Conservation (phyloP, 2,888 invertebrate genomes). For the Candidula unifasciata region DNA sequence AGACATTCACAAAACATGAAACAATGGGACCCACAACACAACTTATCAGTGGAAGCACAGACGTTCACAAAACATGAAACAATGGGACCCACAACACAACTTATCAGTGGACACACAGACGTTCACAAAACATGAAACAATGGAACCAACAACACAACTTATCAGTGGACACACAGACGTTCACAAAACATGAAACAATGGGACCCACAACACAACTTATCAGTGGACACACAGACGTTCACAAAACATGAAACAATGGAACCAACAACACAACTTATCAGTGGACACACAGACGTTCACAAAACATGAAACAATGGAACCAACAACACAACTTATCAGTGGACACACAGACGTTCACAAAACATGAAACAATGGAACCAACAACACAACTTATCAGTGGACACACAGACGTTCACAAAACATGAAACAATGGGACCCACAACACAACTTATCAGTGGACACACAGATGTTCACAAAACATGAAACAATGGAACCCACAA, state of each 20-base stretch:
- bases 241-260: conserved; percentile 92
- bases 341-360: too few species aligned
- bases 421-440: conserved; percentile 84
- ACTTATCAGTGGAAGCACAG: too few species aligned
- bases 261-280: conserved; percentile 51
- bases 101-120: too few species aligned
- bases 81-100: conserved; percentile 78
- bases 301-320: conserved; percentile 84
- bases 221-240: conserved; percentile 83
- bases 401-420: too few species aligned
- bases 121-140: conserved; percentile 84
- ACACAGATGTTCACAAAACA: conserved; percentile 92
- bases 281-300: too few species aligned
- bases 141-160: conserved; percentile 71
- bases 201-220: conserved; percentile 58
- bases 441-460: not conserved
- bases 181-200: conserved; percentile 83
- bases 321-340: not conserved
- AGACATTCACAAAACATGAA: conserved; percentile 82
- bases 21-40: conserved; percentile 80
- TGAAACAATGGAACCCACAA: conserved; percentile 84
- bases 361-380: conserved; percentile 86
- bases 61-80: conserved; percentile 81
- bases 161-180: too few species aligned
- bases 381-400: not conserved